phyloP scores from a whole-genome alignment of 2,888 invertebrate species.

The Ormyrus nitidulus region DNA sequence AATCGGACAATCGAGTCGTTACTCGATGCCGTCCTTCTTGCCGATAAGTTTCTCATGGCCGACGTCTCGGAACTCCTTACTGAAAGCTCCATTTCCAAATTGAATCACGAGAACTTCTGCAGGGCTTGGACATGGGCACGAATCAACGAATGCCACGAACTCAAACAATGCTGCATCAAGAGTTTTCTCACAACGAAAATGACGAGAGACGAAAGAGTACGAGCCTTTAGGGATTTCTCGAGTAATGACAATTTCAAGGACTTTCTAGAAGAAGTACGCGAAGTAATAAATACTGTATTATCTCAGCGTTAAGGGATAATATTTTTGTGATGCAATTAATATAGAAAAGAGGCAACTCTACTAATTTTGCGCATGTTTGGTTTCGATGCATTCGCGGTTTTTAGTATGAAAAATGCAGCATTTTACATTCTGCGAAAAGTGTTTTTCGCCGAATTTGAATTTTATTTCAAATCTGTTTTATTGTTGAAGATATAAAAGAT shows the following conservation, averaged over 20 bases:
- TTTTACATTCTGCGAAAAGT: neutral
- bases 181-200: constrained; percentile 68
- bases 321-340: neutral
- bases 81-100: constrained; percentile 65
- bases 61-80: constrained; percentile 66
- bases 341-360: neutral
- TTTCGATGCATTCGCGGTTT: constrained; percentile 1
- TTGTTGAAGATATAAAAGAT: neutral
- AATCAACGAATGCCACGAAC: constrained; percentile 66
- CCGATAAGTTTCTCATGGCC: constrained; percentile 71
- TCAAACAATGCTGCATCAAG: constrained; percentile 68
- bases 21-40: constrained; percentile 71
- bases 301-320: constrained; percentile 22
- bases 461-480: neutral
- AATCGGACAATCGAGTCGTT: constrained; percentile 67
- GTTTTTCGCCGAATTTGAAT: neutral
- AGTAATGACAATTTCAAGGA: constrained; percentile 63
- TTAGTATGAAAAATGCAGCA: neutral
- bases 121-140: constrained; percentile 72
- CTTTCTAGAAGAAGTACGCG: constrained; percentile 67
- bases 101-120: constrained; percentile 67
- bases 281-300: constrained; percentile 62
- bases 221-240: constrained; percentile 68
- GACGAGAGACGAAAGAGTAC: constrained; percentile 63
- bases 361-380: neutral